Evolutionary conservation across 2,113 vertebrate species (phyloP).

Genomic region (Lagopus muta): DNA sequence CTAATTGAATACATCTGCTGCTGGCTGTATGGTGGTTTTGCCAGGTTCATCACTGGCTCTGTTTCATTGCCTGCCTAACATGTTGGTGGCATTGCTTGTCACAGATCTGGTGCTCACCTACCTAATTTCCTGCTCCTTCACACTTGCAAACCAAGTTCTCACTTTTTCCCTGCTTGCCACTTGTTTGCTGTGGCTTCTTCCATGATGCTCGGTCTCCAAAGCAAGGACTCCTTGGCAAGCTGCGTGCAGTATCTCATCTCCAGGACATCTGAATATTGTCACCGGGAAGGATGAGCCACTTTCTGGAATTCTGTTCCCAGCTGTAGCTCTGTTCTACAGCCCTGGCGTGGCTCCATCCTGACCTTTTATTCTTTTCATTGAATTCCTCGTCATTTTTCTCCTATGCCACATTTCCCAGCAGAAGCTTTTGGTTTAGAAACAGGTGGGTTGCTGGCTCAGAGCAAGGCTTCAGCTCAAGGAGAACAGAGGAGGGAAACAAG

Average conservation of each 20-base stretch:
- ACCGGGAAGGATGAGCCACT: background rate
- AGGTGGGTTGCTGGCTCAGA: constrained; percentile 36
- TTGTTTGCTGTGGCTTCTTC: background rate
- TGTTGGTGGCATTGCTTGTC: constrained; percentile 10
- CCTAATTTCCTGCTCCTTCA: constrained; percentile 12
- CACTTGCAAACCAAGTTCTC: background rate
- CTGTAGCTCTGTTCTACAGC: background rate
- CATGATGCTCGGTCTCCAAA: background rate
- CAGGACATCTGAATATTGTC: background rate
- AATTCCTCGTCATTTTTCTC: background rate
- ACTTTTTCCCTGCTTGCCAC: rapidly evolving
- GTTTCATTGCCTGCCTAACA: constrained; percentile 26
- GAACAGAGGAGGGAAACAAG: background rate
- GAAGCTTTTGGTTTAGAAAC: background rate
- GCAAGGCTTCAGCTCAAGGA: background rate
- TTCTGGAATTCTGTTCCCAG: constrained; percentile 42
- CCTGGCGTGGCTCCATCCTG: background rate
- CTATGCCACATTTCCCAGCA: background rate
- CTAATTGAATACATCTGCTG: constrained; percentile 75
- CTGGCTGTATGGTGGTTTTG: constrained; percentile 49
- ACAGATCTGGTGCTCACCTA: background rate
- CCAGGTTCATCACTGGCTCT: constrained; percentile 57
- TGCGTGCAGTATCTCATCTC: background rate
- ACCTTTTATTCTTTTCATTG: background rate
- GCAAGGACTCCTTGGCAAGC: background rate